Evolutionary conservation across 2,113 vertebrate genomes (phyloP).

Genomic region (Anolis carolinensis): DNA sequence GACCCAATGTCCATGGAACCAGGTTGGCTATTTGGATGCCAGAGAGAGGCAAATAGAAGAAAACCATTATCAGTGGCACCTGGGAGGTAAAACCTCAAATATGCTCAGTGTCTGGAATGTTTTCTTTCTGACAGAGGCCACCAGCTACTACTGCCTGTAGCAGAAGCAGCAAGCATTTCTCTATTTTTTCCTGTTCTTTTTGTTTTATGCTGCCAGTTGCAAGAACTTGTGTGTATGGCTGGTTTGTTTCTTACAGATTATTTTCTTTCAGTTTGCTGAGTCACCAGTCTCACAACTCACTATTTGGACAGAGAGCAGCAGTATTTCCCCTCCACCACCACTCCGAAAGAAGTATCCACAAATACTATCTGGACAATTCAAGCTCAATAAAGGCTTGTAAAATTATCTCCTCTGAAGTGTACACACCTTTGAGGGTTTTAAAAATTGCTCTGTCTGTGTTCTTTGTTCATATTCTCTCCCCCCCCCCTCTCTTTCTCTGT

Average conservation of each 20-base stretch:
- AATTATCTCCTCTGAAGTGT: not conserved
- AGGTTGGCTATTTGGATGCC: no score
- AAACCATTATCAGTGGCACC: no score
- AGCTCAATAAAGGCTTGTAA: constrained; percentile 24
- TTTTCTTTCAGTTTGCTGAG: constrained; percentile 47
- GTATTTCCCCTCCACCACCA: not conserved
- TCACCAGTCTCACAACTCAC: constrained; percentile 46
- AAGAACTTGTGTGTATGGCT: constrained; percentile 25
- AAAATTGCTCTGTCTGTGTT: constrained; percentile 30
- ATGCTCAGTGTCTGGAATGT: no score
- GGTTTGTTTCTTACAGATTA: constrained; percentile 14
- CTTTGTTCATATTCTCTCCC: not conserved
- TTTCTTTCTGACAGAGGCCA: no score
- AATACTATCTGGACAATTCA: constrained; percentile 37
- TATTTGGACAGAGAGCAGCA: constrained; percentile 30
- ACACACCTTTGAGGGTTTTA: constrained; percentile 3
- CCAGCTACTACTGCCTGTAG: no score
- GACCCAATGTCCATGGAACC: no score
- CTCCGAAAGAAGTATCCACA: not conserved
- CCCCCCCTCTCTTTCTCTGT: no score
- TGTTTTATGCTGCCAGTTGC: not conserved
- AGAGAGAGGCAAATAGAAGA: no score
- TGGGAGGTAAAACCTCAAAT: no score
- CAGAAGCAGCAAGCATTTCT: not conserved
- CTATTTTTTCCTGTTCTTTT: constrained; percentile 21